Percentiles rank a stretch among this genome's conserved stretches.
These are phyloP conservation scores for Diarsia rubi DNA, from an alignment of 2,888 invertebrate species.

Conservation along the genomic window DNA sequence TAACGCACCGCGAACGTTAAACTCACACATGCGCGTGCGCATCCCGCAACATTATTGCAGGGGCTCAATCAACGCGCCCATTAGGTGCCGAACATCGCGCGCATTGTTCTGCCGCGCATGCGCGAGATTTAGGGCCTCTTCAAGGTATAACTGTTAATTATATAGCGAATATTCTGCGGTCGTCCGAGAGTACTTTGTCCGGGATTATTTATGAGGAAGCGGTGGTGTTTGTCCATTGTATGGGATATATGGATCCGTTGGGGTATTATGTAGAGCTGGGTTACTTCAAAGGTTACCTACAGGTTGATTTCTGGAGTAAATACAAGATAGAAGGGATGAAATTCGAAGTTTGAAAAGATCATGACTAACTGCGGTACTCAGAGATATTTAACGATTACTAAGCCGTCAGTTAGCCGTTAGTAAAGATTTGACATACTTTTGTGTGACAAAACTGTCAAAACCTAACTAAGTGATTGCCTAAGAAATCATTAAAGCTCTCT, in stretches of 20 bases:
- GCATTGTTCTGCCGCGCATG: slow-evolving; percentile 83
- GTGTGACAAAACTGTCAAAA: too few species aligned
- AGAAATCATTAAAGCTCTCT: too few species aligned
- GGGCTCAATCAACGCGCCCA: slow-evolving; percentile 80
- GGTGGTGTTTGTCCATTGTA: slow-evolving; percentile 73
- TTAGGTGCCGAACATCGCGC: slow-evolving; percentile 84
- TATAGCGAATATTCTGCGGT: slow-evolving; percentile 81
- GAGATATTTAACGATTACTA: too few species aligned
- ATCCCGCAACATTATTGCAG: slow-evolving; percentile 77
- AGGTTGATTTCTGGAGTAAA: background rate
- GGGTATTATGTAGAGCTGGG: background rate
- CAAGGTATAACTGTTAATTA: slow-evolving; percentile 87
- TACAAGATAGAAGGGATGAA: background rate
- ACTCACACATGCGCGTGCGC: slow-evolving; percentile 61
- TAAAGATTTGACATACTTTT: too few species aligned
- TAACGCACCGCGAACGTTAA: slow-evolving; percentile 35
- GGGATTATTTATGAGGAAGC: slow-evolving; percentile 79
- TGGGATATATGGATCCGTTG: slow-evolving; percentile 16
- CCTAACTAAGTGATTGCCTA: too few species aligned
- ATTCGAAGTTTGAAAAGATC: background rate
- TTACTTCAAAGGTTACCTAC: background rate
- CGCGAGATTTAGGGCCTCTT: slow-evolving; percentile 85
- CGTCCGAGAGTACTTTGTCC: slow-evolving; percentile 80
- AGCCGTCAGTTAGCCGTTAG: too few species aligned
- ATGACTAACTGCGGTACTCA: too few species aligned